These are phyloP conservation scores for Zeus faber DNA, from an alignment of 2,113 vertebrate species.

Conservation along the genomic window DNA sequence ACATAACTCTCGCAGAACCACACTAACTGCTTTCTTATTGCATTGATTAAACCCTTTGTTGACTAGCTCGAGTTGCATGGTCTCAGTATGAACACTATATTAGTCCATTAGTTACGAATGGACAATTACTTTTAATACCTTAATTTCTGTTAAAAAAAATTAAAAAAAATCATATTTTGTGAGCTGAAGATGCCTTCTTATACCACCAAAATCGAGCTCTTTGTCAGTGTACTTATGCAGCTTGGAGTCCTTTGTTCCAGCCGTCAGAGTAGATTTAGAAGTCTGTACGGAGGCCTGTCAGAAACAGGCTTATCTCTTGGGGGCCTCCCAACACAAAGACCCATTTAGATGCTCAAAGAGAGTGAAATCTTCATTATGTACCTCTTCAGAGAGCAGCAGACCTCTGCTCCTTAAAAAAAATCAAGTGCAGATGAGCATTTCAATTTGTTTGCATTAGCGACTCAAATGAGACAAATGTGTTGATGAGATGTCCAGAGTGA, in stretches of 20 bases:
- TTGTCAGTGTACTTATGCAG: conserved; percentile 45
- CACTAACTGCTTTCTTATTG: no score
- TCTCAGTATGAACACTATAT: background rate
- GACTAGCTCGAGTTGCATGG: background rate
- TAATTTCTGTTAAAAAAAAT: background rate
- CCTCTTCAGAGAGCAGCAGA: conserved; percentile 52
- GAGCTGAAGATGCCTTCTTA: conserved; percentile 41
- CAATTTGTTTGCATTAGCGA: no score
- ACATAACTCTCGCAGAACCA: no score
- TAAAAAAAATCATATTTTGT: conserved; percentile 34
- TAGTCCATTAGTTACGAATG: background rate
- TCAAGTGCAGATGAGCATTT: no score
- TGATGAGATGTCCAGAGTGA: no score
- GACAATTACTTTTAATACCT: no score
- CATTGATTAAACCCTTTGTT: background rate
- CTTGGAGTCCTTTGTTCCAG: conserved; percentile 70
- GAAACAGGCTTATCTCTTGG: conserved; percentile 74
- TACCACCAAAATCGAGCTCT: conserved; percentile 39
- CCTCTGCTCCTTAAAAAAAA: conserved; percentile 48
- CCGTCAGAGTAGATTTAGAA: conserved; percentile 72
- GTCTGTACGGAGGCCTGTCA: conserved; percentile 69
- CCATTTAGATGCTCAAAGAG: conserved; percentile 59
- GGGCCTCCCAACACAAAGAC: conserved; percentile 66
- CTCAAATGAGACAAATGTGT: no score
- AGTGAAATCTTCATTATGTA: conserved; percentile 75